A percentile compares a stretch with the other conserved stretches of the same genome.
Evolutionary conservation across 2,113 vertebrate genomes (phyloP).

Genomic region (Stigmatopora argus): DNA sequence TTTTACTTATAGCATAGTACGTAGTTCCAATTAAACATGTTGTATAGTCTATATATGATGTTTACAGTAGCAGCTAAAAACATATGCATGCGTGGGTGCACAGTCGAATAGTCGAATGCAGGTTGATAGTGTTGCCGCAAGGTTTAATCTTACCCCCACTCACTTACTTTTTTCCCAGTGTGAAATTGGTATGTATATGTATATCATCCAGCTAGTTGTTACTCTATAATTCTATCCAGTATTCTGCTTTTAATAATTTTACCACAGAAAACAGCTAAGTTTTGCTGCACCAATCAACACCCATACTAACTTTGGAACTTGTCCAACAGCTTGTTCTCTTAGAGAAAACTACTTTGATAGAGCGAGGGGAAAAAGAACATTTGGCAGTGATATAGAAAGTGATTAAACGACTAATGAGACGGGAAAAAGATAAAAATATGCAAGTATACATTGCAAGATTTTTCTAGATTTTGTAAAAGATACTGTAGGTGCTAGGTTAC

Average conservation of each 20-base stretch:
- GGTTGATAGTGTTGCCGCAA: too few species aligned
- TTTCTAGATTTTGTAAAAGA: slow-evolving; percentile 5
- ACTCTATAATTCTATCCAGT: slow-evolving; percentile 10
- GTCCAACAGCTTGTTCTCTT: slow-evolving; percentile 30
- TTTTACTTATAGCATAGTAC: too few species aligned
- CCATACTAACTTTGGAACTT: slow-evolving; percentile 44
- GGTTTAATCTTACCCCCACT: too few species aligned
- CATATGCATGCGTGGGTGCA: too few species aligned
- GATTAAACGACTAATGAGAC: slow-evolving; percentile 13
- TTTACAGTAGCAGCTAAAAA: too few species aligned
- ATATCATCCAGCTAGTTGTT: slow-evolving; percentile 15
- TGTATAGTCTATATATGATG: too few species aligned
- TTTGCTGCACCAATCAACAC: slow-evolving; percentile 43
- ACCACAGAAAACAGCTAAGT: slow-evolving; percentile 46
- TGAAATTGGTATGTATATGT: too few species aligned
- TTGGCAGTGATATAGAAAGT: slow-evolving; percentile 25
- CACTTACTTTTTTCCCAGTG: too few species aligned
- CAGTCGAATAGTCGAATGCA: too few species aligned
- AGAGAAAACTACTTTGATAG: slow-evolving; percentile 54
- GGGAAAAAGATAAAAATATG: slow-evolving; percentile 4
- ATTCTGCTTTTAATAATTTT: slow-evolving; percentile 34
- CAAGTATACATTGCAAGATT: background rate
- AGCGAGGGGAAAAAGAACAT: slow-evolving; percentile 30
- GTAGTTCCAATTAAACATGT: too few species aligned
- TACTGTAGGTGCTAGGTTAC: background rate